Percentiles rank a stretch among this genome's conserved stretches.
These are phyloP conservation scores for Vulpes ferrilata DNA, from an alignment of 2,113 vertebrate species.

Conservation along the genomic window DNA sequence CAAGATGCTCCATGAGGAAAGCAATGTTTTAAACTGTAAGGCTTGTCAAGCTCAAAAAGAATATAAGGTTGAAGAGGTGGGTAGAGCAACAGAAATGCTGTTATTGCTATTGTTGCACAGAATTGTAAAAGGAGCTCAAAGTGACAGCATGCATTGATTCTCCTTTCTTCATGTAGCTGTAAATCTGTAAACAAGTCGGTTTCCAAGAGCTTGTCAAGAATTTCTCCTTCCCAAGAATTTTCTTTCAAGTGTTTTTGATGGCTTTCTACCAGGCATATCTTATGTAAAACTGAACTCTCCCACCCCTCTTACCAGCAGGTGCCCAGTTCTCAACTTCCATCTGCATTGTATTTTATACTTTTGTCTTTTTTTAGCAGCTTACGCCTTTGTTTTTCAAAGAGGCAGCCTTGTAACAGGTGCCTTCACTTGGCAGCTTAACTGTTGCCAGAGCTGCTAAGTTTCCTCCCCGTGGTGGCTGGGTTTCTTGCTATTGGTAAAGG, in stretches of 20 bases:
- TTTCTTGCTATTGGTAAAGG: conserved; percentile 22
- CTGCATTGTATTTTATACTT: background rate
- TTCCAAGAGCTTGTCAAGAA: conserved; percentile 13
- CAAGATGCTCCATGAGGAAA: conserved; percentile 49
- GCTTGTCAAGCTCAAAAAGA: conserved; percentile 42
- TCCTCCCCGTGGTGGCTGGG: background rate
- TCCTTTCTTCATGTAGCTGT: background rate
- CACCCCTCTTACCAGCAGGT: background rate
- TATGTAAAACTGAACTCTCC: background rate
- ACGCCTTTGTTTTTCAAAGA: conserved; percentile 54
- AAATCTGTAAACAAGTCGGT: conserved; percentile 4
- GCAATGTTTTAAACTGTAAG: conserved; percentile 52
- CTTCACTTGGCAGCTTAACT: background rate
- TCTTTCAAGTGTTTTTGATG: background rate
- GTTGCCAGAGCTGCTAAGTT: background rate
- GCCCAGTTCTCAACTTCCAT: background rate
- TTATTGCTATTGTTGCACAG: background rate
- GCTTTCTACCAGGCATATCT: background rate
- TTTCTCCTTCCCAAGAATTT: background rate
- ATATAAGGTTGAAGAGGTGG: background rate
- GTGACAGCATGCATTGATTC: background rate
- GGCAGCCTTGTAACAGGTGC: conserved; percentile 21
- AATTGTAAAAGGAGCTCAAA: conserved; percentile 30
- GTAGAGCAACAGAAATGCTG: background rate
- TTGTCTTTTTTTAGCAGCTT: conserved; percentile 15